Evolutionary conservation across 2,888 invertebrate species (phyloP), one percentile per base, ranked within the genome.

Genomic region (Drosophila incognita): DNA sequence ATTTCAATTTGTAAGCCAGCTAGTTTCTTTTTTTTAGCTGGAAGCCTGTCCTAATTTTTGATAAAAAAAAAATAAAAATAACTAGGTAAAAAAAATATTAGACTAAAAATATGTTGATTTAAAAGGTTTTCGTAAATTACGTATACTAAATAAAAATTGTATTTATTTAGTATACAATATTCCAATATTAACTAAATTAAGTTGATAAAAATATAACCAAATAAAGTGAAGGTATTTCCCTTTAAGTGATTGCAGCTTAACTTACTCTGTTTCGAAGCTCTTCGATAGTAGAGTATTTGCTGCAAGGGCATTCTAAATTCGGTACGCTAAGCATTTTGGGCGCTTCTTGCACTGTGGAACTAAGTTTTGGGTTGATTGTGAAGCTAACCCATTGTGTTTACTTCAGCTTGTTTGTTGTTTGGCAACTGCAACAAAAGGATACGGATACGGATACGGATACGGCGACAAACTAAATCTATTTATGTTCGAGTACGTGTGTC

Each of bases 391-490:
- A 15, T 62, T 59, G 64, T 60, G 48, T 70, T 67, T 60, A 33
- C 46, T 35, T 35, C 48, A 24, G 33, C 5, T 56, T 48, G 49
- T 56, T 64, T 61, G 57, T 42, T 46, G 58, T 46, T 35, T 13
- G 68, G 58, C 57, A 54, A 69, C 46, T 54, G 69, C 49, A 69
- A 59, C 40, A 70, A 65, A 65, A 53, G 52, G 61, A 78, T 46
- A 38, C 29, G 53, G 62, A 73, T 59, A 60, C 46, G 29, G 63
- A 69, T 48, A 57, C 33, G 36, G 60, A 73, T 54, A 40, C 36
- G 46, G 18, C 59, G 31, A 54, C 42, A 56, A 60, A 71, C 59
- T 65, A 65, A 75, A 59, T 53, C 33, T 66, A 74, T 66, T 48
- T 69, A 38, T 64, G 57, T 27, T 46, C 27, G 24, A 29, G 31